Evolutionary conservation across 1,140 invertebrate genomes (phyloP).

Genomic region (Lepeophtheirus salmonis): DNA sequence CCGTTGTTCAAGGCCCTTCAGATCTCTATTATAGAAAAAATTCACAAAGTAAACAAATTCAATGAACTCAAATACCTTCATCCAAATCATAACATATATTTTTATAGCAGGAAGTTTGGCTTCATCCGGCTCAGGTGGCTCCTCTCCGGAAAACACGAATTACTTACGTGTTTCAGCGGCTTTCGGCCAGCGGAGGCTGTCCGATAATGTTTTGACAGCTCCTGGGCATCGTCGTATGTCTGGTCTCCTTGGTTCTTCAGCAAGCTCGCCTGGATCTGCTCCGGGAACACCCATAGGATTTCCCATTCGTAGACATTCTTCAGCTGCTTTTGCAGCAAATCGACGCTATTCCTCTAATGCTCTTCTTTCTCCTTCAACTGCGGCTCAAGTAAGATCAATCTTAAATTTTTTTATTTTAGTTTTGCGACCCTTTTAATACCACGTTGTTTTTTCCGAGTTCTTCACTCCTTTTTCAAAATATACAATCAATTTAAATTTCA

Average conservation of each 20-base stretch:
- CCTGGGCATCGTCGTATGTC: neutral
- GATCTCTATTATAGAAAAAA: constrained; percentile 3
- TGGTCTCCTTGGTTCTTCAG: constrained; percentile 3
- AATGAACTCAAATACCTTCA: too few relatives aligned
- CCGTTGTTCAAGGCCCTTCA: constrained; percentile 10
- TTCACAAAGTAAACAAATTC: neutral
- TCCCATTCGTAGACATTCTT: constrained; percentile 10
- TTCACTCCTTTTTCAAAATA: too few relatives aligned
- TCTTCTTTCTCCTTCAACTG: constrained; percentile 13
- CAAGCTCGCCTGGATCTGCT: constrained; percentile 9
- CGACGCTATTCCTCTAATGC: constrained; percentile 13
- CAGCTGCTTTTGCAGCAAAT: constrained; percentile 14
- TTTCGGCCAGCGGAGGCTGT: constrained; percentile 13
- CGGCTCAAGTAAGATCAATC: constrained; percentile 12
- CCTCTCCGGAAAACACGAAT: constrained; percentile 17
- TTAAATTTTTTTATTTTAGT: too few relatives aligned
- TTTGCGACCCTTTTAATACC: too few relatives aligned
- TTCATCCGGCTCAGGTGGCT: constrained; percentile 7
- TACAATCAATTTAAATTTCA: too few relatives aligned
- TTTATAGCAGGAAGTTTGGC: neutral
- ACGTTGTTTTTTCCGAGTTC: too few relatives aligned
- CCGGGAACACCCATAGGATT: constrained; percentile 17
- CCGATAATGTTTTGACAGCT: constrained; percentile 10
- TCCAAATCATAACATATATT: too few relatives aligned
- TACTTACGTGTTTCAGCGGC: constrained; percentile 15